phyloP scores from a whole-genome alignment of 2,113 vertebrate species.

The Colaptes auratus region DNA sequence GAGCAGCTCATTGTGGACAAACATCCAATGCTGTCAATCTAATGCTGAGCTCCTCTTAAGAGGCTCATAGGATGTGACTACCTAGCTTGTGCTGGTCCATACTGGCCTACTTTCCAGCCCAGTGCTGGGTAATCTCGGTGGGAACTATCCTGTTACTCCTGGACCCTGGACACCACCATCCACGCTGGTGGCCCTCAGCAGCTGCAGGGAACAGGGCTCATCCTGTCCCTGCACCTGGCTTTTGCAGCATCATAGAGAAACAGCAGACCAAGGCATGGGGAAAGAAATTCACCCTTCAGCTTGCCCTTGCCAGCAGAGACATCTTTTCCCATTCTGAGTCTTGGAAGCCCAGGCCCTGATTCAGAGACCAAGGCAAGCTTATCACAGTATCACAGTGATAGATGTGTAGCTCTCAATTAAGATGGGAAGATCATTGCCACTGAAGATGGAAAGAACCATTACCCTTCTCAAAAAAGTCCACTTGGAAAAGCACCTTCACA shows the following conservation, averaged over 20 bases:
- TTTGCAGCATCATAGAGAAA: not conserved
- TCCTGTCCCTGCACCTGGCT: not conserved
- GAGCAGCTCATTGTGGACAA: accelerated
- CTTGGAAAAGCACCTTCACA: not conserved
- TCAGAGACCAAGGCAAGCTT: not conserved
- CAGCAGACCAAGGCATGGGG: not conserved
- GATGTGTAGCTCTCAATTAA: not conserved
- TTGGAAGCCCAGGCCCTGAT: not conserved
- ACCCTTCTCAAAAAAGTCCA: not conserved
- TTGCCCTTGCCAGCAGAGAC: not conserved
- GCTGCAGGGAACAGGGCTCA: not conserved
- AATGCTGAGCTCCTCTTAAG: not conserved
- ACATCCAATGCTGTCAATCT: accelerated
- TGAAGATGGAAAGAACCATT: not conserved
- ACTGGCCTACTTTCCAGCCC: not conserved
- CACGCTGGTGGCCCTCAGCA: not conserved
- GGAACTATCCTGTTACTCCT: not conserved
- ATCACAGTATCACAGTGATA: too few relatives aligned
- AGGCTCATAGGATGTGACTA: not conserved
- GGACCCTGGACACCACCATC: accelerated
- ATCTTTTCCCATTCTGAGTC: not conserved
- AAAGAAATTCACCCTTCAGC: not conserved
- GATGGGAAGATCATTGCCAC: not conserved
- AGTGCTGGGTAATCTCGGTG: not conserved
- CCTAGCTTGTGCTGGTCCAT: not conserved